Evolutionary conservation across 2,888 invertebrate species (phyloP).

Genomic region (Phoronis australis): DNA sequence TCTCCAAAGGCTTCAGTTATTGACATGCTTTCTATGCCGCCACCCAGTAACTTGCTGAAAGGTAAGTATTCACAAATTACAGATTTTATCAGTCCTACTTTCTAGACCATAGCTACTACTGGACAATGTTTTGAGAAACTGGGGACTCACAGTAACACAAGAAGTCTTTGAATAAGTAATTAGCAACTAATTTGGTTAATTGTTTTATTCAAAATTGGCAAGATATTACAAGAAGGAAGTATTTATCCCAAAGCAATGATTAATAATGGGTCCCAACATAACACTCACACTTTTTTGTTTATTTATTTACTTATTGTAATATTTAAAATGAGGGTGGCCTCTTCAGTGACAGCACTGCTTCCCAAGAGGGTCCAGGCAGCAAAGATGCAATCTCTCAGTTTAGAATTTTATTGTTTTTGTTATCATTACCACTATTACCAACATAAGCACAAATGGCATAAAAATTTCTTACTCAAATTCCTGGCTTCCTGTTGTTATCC

Average conservation of each 20-base stretch:
- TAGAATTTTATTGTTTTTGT: too few species aligned
- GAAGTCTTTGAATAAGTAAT: neutral
- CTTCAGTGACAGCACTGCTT: too few species aligned
- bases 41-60: constrained; percentile 67
- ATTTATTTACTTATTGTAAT: neutral
- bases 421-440: too few species aligned
- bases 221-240: neutral
- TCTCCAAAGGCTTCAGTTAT: constrained; percentile 81
- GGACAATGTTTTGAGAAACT: too few species aligned
- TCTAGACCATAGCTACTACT: too few species aligned
- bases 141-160: neutral
- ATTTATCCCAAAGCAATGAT: neutral
- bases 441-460: too few species aligned
- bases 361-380: neutral
- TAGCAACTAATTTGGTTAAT: constrained; percentile 1
- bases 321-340: too few species aligned
- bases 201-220: neutral
- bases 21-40: constrained; percentile 77
- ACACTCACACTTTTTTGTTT: neutral
- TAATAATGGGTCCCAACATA: neutral
- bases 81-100: too few species aligned
- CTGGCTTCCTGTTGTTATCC: constrained; percentile 58
- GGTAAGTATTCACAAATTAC: constrained; percentile 2
- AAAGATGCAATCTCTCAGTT: neutral
- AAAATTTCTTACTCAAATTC: constrained; percentile 71